Conservation (phyloP, 2,797 vertebrate species). For the Sternotherus odoratus region DNA sequence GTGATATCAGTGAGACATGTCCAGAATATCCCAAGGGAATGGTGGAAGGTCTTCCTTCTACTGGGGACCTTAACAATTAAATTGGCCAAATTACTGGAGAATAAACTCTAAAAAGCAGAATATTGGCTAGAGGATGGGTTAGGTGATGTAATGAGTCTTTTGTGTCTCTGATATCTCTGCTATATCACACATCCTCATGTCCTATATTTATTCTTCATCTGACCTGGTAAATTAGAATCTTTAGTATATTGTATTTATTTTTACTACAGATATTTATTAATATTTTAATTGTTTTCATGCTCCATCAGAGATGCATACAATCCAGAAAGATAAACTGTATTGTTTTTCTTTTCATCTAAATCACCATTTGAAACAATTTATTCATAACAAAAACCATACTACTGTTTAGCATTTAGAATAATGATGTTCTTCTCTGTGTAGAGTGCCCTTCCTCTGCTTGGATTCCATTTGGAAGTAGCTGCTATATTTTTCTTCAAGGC, state of each 20-base stretch:
- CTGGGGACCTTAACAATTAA: not conserved
- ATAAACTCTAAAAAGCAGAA: not conserved
- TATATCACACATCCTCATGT: not conserved
- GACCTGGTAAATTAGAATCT: not conserved
- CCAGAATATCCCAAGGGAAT: not conserved
- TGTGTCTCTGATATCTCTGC: not conserved
- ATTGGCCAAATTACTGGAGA: not conserved
- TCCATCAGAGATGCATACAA: not conserved
- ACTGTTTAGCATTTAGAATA: not conserved
- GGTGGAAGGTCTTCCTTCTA: not conserved
- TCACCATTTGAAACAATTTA: not conserved
- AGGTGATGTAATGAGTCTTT: not conserved
- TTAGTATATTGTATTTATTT: not conserved
- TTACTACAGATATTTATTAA: not conserved
- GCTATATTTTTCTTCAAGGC: conserved; percentile 75
- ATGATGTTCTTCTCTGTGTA: conserved; percentile 20
- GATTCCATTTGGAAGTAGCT: conserved; percentile 75
- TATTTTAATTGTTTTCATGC: not conserved
- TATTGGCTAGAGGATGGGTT: not conserved
- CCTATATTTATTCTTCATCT: not conserved
- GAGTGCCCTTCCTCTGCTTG: conserved; percentile 75
- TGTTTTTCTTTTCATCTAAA: not conserved
- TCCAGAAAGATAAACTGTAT: not conserved
- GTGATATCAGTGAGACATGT: not conserved
- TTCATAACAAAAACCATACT: not conserved